Base-by-base conservation (phyloP, 92 coral and sea anemone species). In the Palythoa caribaeorum region DNA sequence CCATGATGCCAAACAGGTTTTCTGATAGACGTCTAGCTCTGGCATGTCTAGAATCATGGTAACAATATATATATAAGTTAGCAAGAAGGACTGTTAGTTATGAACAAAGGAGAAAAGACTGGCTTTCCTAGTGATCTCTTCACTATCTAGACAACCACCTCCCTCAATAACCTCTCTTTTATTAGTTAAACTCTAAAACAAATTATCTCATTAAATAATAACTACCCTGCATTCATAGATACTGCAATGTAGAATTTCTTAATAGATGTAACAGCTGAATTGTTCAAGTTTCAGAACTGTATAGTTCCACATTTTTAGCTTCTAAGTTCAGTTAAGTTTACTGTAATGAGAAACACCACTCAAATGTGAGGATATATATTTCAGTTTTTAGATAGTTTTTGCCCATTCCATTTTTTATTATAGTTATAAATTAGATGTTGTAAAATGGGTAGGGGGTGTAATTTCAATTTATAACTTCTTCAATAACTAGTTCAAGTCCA, bases 1-100 rank as follows among this genome's bases (percentile, higher is more conserved):
- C 66, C 66, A 59, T 59, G 21, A 59, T 3, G 66, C 66, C 66
- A 83, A 83, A 70, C 65, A 83, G 78, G 40, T 83, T 69, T 28
- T 83, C 78, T 69, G 78, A 68, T 9, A 69, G 87, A 16, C 87
- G 39, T 19, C 87, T 83, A 40, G 38, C 78, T 69, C 87, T 83
- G 60, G 65, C 73, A 76, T 83, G 77, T 40, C 87, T 83, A 38
- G 77, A 83, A 83, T 83, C 28, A 53, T 53, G 59, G 59, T 63
- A 72, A 72, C 50, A 28, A 9, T n/a, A 28, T 28, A 28, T 28
- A 28, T 28, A 28, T 28, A 28, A 28, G 66, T 28, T 28, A 28
- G 28, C 28, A 28, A 28, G 28, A 28, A 28, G 28, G 28, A 28
- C 28, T 28, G 0, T 28, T 28, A 28, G 28, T 28, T 28, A 28